A percentile compares a stretch with the other conserved stretches of the same genome.
Evolutionary conservation across 2,888 invertebrate genomes (phyloP).

Genomic region (Volucella bombylans): DNA sequence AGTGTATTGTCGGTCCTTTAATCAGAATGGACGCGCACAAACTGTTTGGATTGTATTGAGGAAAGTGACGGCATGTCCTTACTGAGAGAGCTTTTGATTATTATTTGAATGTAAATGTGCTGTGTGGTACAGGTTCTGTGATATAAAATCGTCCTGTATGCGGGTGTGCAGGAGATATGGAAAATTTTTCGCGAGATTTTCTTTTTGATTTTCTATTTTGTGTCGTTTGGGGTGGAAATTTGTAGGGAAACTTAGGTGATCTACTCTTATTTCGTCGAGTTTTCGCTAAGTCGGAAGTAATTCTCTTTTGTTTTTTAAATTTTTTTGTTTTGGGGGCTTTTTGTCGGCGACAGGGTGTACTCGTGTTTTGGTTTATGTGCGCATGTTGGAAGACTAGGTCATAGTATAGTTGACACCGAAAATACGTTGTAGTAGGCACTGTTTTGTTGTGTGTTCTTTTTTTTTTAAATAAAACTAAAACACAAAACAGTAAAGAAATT

Average conservation of each 20-base stretch:
- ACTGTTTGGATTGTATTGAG: conserved; percentile 72
- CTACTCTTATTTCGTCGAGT: conserved; percentile 32
- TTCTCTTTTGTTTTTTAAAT: background rate
- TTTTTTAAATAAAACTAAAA: conserved; percentile 22
- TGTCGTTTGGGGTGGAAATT: conserved; percentile 51
- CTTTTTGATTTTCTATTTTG: conserved; percentile 10
- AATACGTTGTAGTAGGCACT: conserved; percentile 58
- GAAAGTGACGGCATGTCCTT: conserved; percentile 73
- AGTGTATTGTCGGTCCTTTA: conserved; percentile 75
- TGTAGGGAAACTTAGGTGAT: background rate
- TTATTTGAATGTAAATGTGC: conserved; percentile 10
- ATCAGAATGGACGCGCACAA: conserved; percentile 77
- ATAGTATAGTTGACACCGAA: conserved; percentile 56
- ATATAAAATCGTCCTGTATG: background rate
- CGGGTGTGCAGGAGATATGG: conserved; percentile 30
- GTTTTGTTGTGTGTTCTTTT: conserved; percentile 40
- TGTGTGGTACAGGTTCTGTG: too few species aligned
- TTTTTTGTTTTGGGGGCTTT: conserved; percentile 38
- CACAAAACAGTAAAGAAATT: conserved; percentile 30
- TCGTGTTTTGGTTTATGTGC: conserved; percentile 62
- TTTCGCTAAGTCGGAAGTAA: conserved; percentile 33
- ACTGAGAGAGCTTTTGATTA: conserved; percentile 44
- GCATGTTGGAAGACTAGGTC: conserved; percentile 70
- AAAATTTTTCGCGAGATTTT: conserved; percentile 57
- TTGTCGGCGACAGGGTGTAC: conserved; percentile 9